Evolutionary conservation across 2,113 vertebrate genomes (phyloP).

Genomic region (Alligator mississippiensis): DNA sequence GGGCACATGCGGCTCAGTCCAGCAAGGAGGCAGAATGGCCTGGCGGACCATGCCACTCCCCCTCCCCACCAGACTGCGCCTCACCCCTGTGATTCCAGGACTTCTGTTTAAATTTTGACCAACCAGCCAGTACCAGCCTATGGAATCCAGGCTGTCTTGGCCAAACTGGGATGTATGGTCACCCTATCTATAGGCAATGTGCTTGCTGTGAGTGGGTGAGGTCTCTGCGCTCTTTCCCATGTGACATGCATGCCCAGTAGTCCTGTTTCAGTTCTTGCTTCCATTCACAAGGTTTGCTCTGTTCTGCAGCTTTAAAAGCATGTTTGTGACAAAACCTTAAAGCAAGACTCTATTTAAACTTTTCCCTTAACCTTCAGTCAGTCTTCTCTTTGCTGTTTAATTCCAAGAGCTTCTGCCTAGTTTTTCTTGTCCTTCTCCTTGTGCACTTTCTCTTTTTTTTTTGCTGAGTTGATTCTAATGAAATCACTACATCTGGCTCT

Average conservation of each 20-base stretch:
- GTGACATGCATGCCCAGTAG: background rate
- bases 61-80: too few species aligned
- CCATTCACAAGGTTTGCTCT: background rate
- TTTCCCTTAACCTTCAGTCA: background rate
- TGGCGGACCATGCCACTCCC: too few species aligned
- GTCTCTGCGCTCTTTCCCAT: background rate
- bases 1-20: too few species aligned
- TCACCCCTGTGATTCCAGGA: too few species aligned
- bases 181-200: background rate
- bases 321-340: background rate
- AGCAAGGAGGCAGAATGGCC: too few species aligned
- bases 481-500: background rate
- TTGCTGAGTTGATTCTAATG: background rate
- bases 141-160: too few species aligned
- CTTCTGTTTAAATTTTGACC: too few species aligned
- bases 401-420: too few species aligned
- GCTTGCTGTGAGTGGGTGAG: background rate
- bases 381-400: background rate
- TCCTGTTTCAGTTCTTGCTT: background rate
- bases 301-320: background rate
- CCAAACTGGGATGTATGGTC: too few species aligned
- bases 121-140: too few species aligned
- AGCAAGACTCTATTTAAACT: background rate
- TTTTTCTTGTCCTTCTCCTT: background rate
- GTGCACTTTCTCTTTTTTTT: background rate